A percentile compares a stretch with the other conserved stretches of the same genome.
Evolutionary conservation across 2,113 vertebrate genomes (phyloP).

Genomic region (Oncorhynchus masou): DNA sequence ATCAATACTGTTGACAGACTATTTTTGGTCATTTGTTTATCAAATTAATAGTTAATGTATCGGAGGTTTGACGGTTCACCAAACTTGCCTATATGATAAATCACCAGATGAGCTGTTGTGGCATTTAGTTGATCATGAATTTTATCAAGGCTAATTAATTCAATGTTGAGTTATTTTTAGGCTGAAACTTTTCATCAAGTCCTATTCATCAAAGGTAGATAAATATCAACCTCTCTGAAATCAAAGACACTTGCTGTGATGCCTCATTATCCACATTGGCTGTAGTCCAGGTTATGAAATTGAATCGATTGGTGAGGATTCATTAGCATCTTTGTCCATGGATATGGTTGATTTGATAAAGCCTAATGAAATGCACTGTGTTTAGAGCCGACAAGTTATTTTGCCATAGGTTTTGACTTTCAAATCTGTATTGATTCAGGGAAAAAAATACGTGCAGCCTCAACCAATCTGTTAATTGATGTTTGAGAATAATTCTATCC

Average conservation of each 20-base stretch:
- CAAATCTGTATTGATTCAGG: neutral
- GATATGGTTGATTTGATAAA: neutral
- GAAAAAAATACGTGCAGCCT: neutral
- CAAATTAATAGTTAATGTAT: neutral
- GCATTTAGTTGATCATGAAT: neutral
- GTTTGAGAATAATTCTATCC: neutral
- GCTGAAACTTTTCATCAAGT: no score
- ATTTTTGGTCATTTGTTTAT: neutral
- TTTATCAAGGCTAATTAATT: neutral
- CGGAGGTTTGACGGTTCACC: neutral
- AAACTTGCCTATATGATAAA: slow-evolving; percentile 7
- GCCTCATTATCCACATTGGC: neutral
- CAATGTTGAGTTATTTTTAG: neutral
- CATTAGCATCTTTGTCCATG: neutral
- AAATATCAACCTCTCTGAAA: neutral
- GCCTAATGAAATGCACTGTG: neutral
- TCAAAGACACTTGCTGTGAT: neutral
- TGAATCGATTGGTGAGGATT: neutral
- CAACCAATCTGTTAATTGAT: neutral
- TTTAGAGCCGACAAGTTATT: neutral
- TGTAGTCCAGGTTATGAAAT: no score
- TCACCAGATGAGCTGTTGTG: neutral
- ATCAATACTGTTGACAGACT: neutral
- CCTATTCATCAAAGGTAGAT: neutral
- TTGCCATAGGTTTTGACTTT: neutral